Conservation (phyloP, 1,140 invertebrate species). For the Euglossa dilemma region DNA sequence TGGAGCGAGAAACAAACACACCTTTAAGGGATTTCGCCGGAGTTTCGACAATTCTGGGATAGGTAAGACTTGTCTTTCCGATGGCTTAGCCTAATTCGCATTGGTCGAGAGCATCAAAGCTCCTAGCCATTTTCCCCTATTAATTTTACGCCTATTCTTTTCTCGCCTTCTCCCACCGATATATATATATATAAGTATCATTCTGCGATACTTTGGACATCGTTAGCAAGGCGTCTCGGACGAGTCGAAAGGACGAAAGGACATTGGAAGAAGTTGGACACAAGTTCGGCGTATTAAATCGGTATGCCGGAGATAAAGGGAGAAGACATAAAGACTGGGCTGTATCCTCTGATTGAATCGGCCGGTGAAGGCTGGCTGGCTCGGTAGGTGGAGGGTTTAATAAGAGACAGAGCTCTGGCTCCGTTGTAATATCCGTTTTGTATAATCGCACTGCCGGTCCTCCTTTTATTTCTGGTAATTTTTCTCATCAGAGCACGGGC, state of each 20-base stretch:
- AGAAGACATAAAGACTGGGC: slow-evolving; percentile 48
- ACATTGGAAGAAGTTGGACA: neutral
- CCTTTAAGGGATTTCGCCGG: slow-evolving; percentile 73
- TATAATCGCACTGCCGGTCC: slow-evolving; percentile 69
- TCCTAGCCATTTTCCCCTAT: no score
- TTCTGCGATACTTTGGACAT: no score
- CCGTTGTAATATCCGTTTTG: slow-evolving; percentile 72
- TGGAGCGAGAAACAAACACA: slow-evolving; percentile 66
- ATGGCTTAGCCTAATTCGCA: slow-evolving; percentile 81
- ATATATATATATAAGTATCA: no score
- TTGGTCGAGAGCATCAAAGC: slow-evolving; percentile 38
- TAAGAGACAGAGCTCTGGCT: slow-evolving; percentile 64
- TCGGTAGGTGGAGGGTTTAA: slow-evolving; percentile 63
- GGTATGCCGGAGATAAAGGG: neutral
- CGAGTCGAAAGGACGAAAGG: no score
- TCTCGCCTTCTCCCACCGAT: no score
- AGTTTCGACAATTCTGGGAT: slow-evolving; percentile 78
- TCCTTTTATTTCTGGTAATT: slow-evolving; percentile 73
- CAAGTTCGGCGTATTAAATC: slow-evolving; percentile 31
- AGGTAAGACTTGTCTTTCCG: slow-evolving; percentile 71
- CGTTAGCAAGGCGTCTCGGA: no score
- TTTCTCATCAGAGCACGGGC: slow-evolving; percentile 71
- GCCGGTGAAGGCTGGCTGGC: slow-evolving; percentile 47
- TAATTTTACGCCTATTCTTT: no score
- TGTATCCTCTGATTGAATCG: slow-evolving; percentile 62